Evolutionary conservation across 2,797 vertebrate species (phyloP), one percentile per base, ranked within the genome.

Genomic region (Numenius phaeopus): DNA sequence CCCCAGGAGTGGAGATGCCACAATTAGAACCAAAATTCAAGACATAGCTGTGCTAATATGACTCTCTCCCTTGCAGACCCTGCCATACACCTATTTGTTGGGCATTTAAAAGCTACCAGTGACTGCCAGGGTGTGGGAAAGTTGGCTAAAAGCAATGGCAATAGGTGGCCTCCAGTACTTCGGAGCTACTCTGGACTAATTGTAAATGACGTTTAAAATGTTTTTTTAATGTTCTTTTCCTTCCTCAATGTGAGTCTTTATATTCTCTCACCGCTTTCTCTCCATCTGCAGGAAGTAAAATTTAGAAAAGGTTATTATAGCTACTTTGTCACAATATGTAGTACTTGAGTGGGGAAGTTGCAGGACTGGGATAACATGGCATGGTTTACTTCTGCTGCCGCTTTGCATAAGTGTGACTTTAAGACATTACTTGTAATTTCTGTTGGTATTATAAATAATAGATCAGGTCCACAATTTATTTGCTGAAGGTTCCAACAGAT

Each of bases 401-500:
- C 71, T 83, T 85, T 58, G 67, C 32, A 2, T 44, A 49, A 71
- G 52, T 50, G n/a, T 34, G 67, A 93, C 64, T 92, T 89, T 49
- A 50, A 90, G 83, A 65, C 17, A 6, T 42, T 57, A 26, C 44
- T 64, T 87, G 32, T 61, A 42, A 54, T 94, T 96, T 83, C 91
- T 92, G 4, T 42, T 89, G 40, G 64, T 52, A 32, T 92, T 71
- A 65, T 69, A 73, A 89, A 80, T 70, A 93, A 93, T 75, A 90
- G 86, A 86, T 85, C 79, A 85, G 69, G 82, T 89, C 84, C 84
- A 81, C 67, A 76, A 75, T 78, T 77, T 93, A 69, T 80, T 83
- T 89, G 78, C 76, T 83, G 52, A 65, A 90, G 78, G 39, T 87
- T 97, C 49, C 64, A 92, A 84, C 81, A 93, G 93, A 97, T 92